phyloP scores from a whole-genome alignment of 1,140 invertebrate genomes.

The Aporrectodea caliginosa region DNA sequence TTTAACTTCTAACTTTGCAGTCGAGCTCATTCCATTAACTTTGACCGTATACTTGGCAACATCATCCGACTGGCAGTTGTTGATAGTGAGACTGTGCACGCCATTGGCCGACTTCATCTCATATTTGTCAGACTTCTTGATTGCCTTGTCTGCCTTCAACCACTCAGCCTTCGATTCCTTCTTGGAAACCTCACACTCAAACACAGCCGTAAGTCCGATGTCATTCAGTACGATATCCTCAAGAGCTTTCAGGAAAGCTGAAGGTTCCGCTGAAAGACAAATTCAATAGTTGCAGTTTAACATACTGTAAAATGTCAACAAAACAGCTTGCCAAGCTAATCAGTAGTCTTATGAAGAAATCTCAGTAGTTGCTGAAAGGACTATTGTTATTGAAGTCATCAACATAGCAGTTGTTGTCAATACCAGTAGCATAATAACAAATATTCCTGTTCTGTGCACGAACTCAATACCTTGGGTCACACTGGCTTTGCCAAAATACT shows the following conservation, averaged over 20 bases:
- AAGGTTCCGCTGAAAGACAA: constrained; percentile 19
- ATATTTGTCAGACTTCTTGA: constrained; percentile 17
- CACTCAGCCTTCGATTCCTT: constrained; percentile 73
- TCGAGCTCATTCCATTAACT: constrained; percentile 63
- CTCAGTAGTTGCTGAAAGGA: no score
- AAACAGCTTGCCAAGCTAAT: neutral
- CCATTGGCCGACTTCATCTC: constrained; percentile 23
- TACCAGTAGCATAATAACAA: no score
- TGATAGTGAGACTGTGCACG: constrained; percentile 62
- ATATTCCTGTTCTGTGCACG: no score
- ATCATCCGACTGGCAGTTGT: constrained; percentile 63
- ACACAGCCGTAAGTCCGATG: constrained; percentile 27
- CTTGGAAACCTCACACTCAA: constrained; percentile 61
- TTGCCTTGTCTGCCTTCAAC: constrained; percentile 69
- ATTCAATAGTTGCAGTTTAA: neutral
- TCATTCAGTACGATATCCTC: constrained; percentile 28
- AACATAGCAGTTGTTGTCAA: no score
- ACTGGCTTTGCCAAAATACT: no score
- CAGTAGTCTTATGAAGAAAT: no score
- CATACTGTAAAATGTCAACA: constrained; percentile 5
- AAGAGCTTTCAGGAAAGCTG: constrained; percentile 20
- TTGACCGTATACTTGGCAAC: constrained; percentile 70
- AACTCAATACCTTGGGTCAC: no score
- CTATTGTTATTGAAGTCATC: no score
- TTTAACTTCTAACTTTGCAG: constrained; percentile 73